Base-by-base conservation (phyloP, 2,113 vertebrate species). In the Mustela nigripes region DNA sequence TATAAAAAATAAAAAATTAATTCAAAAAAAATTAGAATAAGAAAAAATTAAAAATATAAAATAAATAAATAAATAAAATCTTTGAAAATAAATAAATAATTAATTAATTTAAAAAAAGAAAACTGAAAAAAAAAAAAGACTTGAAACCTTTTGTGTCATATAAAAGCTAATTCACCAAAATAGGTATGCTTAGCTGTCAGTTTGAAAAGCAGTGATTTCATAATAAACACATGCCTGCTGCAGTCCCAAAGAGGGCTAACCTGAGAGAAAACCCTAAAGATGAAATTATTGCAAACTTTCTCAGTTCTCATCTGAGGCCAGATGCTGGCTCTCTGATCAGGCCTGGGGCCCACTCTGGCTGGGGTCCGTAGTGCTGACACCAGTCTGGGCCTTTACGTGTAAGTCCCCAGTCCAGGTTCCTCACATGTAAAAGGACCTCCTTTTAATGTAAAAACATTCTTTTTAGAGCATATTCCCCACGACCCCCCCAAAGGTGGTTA, bases 121-220 rank as follows among this genome's bases (percentile, higher is more conserved):
- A 36, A 36, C 36, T 36, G 36, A 36, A 36, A 36, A 36, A 36
- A 36, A 36, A 36, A 36, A 96, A 56, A 6, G 0, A 69, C 33
- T 89, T 91, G 19, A 93, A 93, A 89, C 15, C 87, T 50, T 87
- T 73, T 86, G 39, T 58, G 36, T 76, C 71, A 65, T 50, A n/a
- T 60, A 85, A 94, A 92, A 95, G 36, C 24, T 31, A 74, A 85
- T 63, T 97, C 71, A 84, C 14, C 12, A 0, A 74, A 73, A 31
- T 65, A 62, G 6, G n/a, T 10, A 19, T 53, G 14, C 5, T 92
- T 26, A 26, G 33, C 28, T 93, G 48, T 94, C 39, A 88, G 4
- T 84, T 89, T 91, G 50, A 89, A 96, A 95, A 71, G 9, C 24
- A 86, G 39, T 82, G 31, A 78, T 91, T 94, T 94, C 74, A 42